phyloP scores from a whole-genome alignment of 2,888 invertebrate genomes.

The Luffia ferchaultella region DNA sequence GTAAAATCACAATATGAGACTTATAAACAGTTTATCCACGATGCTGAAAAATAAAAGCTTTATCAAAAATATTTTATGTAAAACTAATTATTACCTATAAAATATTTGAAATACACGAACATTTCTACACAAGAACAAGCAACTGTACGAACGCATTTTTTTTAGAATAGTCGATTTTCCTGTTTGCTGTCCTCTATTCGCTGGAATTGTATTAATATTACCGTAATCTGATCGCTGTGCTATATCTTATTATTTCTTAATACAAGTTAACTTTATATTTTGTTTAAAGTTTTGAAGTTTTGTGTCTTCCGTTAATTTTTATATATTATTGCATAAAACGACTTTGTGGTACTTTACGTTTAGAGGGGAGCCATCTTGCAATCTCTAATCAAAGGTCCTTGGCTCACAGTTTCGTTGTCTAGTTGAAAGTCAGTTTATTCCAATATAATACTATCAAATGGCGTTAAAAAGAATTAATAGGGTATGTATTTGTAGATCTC shows the following conservation, averaged over 20 bases:
- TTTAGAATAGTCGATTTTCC: slow-evolving; percentile 62
- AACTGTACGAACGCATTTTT: slow-evolving; percentile 35
- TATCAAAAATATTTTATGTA: neutral
- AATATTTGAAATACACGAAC: neutral
- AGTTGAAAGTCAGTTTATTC: slow-evolving; percentile 80
- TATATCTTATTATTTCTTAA: slow-evolving; percentile 48
- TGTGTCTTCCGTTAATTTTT: slow-evolving; percentile 32
- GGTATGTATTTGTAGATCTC: slow-evolving; percentile 70
- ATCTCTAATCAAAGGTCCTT: slow-evolving; percentile 87
- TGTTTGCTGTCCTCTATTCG: slow-evolving; percentile 60
- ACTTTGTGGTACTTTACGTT: slow-evolving; percentile 78
- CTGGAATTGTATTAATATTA: slow-evolving; percentile 52
- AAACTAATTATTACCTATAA: neutral
- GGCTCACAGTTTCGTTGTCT: slow-evolving; percentile 85
- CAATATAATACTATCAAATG: slow-evolving; percentile 80
- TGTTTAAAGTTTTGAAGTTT: slow-evolving; percentile 42
- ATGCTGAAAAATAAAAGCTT: neutral
- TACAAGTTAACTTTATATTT: slow-evolving; percentile 59
- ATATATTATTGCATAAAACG: slow-evolving; percentile 60
- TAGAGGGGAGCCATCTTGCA: slow-evolving; percentile 87
- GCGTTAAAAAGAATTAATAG: slow-evolving; percentile 98
- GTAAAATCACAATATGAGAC: neutral
- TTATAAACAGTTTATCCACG: no score
- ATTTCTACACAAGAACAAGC: neutral
- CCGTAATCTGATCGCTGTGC: slow-evolving; percentile 41